phyloP scores from a whole-genome alignment of 30 jellyfish, hydroid and myxozoan species.

The Aurelia coerulea region DNA sequence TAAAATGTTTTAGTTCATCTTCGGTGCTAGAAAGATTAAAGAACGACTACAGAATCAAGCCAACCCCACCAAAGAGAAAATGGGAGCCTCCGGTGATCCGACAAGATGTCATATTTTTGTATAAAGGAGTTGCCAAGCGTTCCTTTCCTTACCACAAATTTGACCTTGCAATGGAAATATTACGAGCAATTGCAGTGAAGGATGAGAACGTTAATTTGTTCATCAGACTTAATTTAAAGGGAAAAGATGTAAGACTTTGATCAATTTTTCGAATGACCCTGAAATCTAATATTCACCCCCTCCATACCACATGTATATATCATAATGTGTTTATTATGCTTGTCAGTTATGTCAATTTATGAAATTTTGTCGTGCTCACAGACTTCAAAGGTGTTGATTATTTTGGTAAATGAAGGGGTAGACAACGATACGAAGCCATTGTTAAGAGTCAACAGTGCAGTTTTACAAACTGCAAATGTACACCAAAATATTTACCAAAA shows the following conservation, averaged over 20 bases:
- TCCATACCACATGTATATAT: no score
- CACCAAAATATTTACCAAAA: no score
- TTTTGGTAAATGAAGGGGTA: no score
- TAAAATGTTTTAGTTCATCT: slow-evolving; percentile 16
- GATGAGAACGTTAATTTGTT: slow-evolving; percentile 50
- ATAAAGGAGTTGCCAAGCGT: slow-evolving; percentile 17
- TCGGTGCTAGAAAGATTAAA: slow-evolving; percentile 32
- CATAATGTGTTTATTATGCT: no score
- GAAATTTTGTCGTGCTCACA: no score
- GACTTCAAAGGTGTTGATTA: no score
- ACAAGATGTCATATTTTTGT: slow-evolving; percentile 51
- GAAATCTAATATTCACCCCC: no score
- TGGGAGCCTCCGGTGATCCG: slow-evolving; percentile 24
- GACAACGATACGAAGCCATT: no score
- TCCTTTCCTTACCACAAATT: slow-evolving; percentile 49
- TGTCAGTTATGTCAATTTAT: no score
- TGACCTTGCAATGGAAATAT: slow-evolving; percentile 46
- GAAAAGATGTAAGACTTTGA: slow-evolving; percentile 37
- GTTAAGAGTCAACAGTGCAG: no score
- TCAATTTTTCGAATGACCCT: no score
- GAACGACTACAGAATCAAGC: slow-evolving; percentile 36
- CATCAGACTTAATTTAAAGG: slow-evolving; percentile 35
- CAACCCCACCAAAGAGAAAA: slow-evolving; percentile 29
- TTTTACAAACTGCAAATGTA: no score
- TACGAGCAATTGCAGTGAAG: slow-evolving; percentile 51